phyloP scores from a whole-genome alignment of 2,113 vertebrate species.

The Myocastor coypus region DNA sequence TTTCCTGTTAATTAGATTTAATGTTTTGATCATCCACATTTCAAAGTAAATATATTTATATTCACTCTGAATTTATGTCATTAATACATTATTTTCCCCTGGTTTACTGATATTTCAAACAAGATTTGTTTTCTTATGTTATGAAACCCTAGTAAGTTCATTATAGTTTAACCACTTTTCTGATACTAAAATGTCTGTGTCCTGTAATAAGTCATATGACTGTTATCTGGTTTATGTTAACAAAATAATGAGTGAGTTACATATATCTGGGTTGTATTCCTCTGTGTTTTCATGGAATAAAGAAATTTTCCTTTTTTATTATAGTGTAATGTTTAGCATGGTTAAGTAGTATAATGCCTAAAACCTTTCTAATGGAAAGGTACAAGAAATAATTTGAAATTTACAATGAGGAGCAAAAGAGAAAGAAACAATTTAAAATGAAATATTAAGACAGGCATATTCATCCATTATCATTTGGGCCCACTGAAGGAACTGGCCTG shows the following conservation, averaged over 20 bases:
- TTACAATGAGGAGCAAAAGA: constrained; percentile 52
- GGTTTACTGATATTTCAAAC: background rate
- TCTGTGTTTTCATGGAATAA: constrained; percentile 1
- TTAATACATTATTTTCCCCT: background rate
- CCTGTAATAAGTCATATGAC: background rate
- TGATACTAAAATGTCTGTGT: background rate
- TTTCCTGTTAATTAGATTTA: background rate
- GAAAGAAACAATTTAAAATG: constrained; percentile 64
- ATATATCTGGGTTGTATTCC: background rate
- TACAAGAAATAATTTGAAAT: constrained; percentile 59
- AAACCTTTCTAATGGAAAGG: background rate
- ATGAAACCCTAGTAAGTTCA: background rate
- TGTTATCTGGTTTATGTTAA: constrained; percentile 25
- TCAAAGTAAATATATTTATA: background rate
- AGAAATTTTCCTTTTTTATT: background rate
- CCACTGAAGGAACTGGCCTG: constrained; percentile 59
- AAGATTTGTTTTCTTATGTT: background rate
- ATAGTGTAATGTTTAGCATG: background rate
- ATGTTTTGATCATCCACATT: background rate
- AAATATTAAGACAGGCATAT: constrained; percentile 71
- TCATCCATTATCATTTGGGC: constrained; percentile 63
- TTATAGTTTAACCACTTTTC: background rate
- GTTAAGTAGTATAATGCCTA: background rate
- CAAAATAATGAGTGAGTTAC: constrained; percentile 5
- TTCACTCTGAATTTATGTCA: background rate